These are phyloP conservation scores for Danio rerio DNA, from an alignment of 2,113 vertebrate genomes.

Conservation along the genomic window DNA sequence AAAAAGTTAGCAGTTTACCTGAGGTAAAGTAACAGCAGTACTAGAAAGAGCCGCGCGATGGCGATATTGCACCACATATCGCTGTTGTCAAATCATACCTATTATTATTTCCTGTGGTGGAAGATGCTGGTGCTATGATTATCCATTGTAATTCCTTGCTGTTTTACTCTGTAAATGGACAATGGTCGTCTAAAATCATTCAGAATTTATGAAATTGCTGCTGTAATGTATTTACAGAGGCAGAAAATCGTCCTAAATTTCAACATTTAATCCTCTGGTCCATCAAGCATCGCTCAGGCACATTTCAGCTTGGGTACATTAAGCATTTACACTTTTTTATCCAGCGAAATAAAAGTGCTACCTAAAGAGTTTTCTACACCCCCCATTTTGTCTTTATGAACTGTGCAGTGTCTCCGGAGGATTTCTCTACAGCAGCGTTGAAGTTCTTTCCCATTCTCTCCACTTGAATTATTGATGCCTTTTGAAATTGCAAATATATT, in stretches of 20 bases:
- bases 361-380: constrained; percentile 12
- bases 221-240: neutral
- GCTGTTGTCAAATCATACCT: neutral
- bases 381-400: constrained; percentile 37
- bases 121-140: constrained; percentile 23
- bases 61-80: constrained; percentile 70
- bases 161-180: constrained; percentile 2
- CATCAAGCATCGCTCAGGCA: neutral
- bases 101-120: neutral
- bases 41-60: constrained; percentile 71
- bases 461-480: constrained; percentile 76
- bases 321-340: neutral
- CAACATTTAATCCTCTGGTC: neutral
- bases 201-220: neutral
- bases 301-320: neutral
- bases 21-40: constrained; percentile 12
- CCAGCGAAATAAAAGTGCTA: neutral
- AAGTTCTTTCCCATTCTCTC: constrained; percentile 66
- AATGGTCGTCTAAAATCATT: neutral
- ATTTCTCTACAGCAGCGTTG: constrained; percentile 6
- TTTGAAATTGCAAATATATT: constrained; percentile 69
- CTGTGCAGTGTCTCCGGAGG: constrained; percentile 22
- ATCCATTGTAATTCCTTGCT: neutral
- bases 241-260: neutral
- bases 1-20: neutral